Percentiles rank a stretch among this genome's conserved stretches.
These are phyloP conservation scores for Lagria hirta DNA, from an alignment of 2,888 invertebrate genomes.

Conservation along the genomic window DNA sequence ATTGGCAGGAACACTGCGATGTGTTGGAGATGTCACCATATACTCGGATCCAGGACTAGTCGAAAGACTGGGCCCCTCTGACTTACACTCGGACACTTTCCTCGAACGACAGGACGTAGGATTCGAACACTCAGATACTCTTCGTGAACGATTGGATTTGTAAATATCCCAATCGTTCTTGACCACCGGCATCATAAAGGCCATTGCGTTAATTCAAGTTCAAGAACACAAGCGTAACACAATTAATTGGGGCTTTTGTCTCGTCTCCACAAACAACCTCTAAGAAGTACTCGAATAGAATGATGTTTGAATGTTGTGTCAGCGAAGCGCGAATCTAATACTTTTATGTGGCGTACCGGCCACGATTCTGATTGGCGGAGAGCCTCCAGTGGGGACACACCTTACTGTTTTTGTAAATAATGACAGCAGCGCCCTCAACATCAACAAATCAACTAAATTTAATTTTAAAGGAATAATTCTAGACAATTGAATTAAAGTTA, in stretches of 20 bases:
- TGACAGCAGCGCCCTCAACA: slow-evolving; percentile 18
- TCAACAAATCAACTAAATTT: slow-evolving; percentile 29
- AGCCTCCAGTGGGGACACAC: slow-evolving; percentile 31
- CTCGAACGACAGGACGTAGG: slow-evolving; percentile 64
- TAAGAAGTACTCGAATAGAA: not conserved
- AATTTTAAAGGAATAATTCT: no score
- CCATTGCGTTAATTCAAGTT: slow-evolving; percentile 60
- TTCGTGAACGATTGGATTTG: slow-evolving; percentile 76
- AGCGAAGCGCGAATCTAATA: slow-evolving; percentile 28
- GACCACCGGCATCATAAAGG: slow-evolving; percentile 94
- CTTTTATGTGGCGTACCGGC: slow-evolving; percentile 39
- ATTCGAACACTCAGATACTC: slow-evolving; percentile 74
- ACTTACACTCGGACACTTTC: slow-evolving; percentile 74
- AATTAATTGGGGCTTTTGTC: slow-evolving; percentile 4
- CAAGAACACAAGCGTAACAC: not conserved
- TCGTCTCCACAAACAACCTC: slow-evolving; percentile 1
- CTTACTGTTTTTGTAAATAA: slow-evolving; percentile 9
- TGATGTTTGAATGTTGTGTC: no score
- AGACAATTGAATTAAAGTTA: no score
- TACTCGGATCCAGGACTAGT: slow-evolving; percentile 66
- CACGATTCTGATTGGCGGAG: slow-evolving; percentile 36
- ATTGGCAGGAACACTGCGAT: slow-evolving; percentile 68
- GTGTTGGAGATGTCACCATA: slow-evolving; percentile 56
- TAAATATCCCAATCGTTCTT: slow-evolving; percentile 94
- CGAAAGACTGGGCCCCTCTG: slow-evolving; percentile 71